These are phyloP conservation scores for Nemopilema nomurai DNA, from an alignment of 30 jellyfish, hydroid and myxozoan genomes.

Conservation along the genomic window DNA sequence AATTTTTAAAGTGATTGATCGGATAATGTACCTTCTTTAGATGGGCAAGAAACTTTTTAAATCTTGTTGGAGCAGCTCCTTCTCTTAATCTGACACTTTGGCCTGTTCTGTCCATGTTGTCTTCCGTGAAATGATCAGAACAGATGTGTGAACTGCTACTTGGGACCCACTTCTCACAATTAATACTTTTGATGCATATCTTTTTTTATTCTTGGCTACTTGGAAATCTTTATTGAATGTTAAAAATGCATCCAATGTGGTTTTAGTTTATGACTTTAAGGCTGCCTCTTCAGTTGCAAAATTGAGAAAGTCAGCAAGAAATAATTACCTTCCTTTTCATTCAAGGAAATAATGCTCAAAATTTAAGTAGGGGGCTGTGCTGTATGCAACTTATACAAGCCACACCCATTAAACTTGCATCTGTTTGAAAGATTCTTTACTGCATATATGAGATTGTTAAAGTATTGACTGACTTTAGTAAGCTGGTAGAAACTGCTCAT, in stretches of 20 bases:
- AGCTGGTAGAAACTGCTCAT: not conserved
- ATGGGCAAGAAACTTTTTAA: slow-evolving; percentile 35
- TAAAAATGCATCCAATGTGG: not conserved
- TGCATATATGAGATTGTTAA: not conserved
- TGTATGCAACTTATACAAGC: not conserved
- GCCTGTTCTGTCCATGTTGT: slow-evolving; percentile 12
- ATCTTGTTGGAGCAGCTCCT: slow-evolving; percentile 51
- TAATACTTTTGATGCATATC: slow-evolving; percentile 6
- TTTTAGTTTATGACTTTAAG: not conserved
- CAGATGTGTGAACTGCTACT: slow-evolving; percentile 9
- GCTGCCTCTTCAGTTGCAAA: not conserved
- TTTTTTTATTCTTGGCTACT: not conserved
- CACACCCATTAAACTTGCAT: not conserved
- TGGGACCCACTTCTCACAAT: slow-evolving; percentile 15
- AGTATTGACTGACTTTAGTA: not conserved
- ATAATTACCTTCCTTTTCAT: not conserved
- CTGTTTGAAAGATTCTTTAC: not conserved
- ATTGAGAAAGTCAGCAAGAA: not conserved
- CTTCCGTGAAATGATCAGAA: slow-evolving; percentile 41
- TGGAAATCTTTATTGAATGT: slow-evolving; percentile 13
- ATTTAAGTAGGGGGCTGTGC: not conserved
- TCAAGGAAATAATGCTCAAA: not conserved
- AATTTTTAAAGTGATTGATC: not conserved
- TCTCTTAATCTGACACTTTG: not conserved
- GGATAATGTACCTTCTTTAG: slow-evolving; percentile 11